Conservation (phyloP, 1,140 invertebrate species). For the Helicoverpa zea region DNA sequence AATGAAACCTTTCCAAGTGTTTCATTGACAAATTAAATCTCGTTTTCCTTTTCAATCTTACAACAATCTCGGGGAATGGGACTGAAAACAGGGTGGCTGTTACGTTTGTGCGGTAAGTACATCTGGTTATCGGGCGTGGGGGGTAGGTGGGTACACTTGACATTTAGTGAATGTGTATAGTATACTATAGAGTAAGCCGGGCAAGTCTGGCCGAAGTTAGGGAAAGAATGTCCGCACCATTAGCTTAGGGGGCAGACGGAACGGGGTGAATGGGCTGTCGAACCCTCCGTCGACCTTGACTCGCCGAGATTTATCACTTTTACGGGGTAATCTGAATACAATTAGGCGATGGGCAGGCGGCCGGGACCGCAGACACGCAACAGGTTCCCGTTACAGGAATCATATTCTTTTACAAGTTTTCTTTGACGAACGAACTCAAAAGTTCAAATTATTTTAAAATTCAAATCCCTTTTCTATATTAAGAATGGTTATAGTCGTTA, state of each 20-base stretch:
- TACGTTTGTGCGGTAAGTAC: slow-evolving; percentile 53
- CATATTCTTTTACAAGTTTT: slow-evolving; percentile 37
- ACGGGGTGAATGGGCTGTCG: slow-evolving; percentile 81
- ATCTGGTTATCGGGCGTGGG: slow-evolving; percentile 54
- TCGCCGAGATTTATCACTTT: slow-evolving; percentile 82
- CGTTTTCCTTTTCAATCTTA: slow-evolving; percentile 55
- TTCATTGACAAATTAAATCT: slow-evolving; percentile 57
- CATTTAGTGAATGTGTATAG: slow-evolving; percentile 57
- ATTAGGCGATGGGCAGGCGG: slow-evolving; percentile 75
- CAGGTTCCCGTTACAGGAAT: slow-evolving; percentile 58
- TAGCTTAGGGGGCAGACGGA: slow-evolving; percentile 73
- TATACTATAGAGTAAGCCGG: slow-evolving; percentile 50
- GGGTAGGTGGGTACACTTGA: slow-evolving; percentile 44
- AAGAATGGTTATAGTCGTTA: no score
- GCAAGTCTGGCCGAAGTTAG: slow-evolving; percentile 59
- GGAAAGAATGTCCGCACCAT: slow-evolving; percentile 80
- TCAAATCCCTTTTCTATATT: slow-evolving; percentile 10
- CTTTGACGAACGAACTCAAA: slow-evolving; percentile 11
- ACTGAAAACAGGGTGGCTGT: slow-evolving; percentile 48
- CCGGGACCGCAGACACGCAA: slow-evolving; percentile 63
- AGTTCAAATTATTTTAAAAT: slow-evolving; percentile 5
- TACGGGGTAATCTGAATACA: slow-evolving; percentile 82
- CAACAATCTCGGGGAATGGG: slow-evolving; percentile 52
- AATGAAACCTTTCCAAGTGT: slow-evolving; percentile 52
- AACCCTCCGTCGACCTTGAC: slow-evolving; percentile 83